Percentiles rank a stretch among this genome's conserved stretches.
Conservation (phyloP, 2,797 vertebrate species). For the Mionectes olivaceus region DNA sequence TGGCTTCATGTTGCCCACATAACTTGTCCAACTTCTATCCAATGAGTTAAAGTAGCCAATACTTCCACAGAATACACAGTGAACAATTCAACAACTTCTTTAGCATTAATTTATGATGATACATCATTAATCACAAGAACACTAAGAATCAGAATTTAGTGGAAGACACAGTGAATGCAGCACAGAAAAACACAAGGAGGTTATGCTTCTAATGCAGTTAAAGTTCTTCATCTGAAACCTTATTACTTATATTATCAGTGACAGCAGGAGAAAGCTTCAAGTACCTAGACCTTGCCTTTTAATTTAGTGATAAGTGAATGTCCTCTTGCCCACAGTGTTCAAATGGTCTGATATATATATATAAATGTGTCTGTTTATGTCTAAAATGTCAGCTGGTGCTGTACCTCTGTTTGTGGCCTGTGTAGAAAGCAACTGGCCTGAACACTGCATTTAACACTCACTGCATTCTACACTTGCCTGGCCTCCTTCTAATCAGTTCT, state of each 20-base stretch:
- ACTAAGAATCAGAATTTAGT: neutral
- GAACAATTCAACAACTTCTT: neutral
- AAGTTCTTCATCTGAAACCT: neutral
- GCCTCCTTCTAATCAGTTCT: neutral
- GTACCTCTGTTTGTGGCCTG: neutral
- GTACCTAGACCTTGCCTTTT: neutral
- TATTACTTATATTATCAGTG: neutral
- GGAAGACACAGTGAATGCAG: neutral
- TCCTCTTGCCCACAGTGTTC: neutral
- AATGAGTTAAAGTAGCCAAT: neutral
- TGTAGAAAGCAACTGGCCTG: neutral
- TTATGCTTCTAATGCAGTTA: neutral
- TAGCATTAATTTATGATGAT: neutral
- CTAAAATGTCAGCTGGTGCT: neutral
- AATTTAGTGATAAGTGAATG: neutral
- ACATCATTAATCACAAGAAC: neutral
- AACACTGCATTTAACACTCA: neutral
- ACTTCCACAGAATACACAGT: neutral
- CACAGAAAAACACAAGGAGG: neutral
- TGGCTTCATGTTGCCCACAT: neutral
- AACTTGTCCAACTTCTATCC: neutral
- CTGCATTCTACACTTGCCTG: neutral
- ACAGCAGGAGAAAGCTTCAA: neutral
- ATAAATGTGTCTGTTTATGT: neutral
- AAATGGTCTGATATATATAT: neutral